Evolutionary conservation across 1,140 invertebrate genomes (phyloP).

Genomic region (Augochlora pura): DNA sequence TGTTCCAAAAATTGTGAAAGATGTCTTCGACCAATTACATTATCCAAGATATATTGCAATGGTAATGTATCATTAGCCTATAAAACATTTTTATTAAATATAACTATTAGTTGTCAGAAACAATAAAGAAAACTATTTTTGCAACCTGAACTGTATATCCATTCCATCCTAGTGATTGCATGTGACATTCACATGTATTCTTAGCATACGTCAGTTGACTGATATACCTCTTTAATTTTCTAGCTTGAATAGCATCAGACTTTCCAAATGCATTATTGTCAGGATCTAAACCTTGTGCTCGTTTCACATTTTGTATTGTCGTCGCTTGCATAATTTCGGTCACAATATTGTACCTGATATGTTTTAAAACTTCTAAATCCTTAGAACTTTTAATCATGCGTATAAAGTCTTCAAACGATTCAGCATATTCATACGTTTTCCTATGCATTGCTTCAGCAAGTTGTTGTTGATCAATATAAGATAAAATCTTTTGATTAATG

Average conservation of each 20-base stretch:
- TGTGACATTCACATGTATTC: constrained; percentile 89
- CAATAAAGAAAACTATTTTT: neutral
- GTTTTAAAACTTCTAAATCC: constrained; percentile 91
- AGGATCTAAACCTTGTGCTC: constrained; percentile 89
- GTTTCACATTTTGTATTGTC: constrained; percentile 92
- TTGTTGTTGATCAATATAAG: constrained; percentile 90
- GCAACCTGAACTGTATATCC: constrained; percentile 83
- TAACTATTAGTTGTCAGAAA: neutral
- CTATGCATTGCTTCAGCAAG: constrained; percentile 89
- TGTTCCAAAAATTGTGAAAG: constrained; percentile 91
- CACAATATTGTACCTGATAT: constrained; percentile 92
- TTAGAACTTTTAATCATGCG: constrained; percentile 90
- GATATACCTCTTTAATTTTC: constrained; percentile 87
- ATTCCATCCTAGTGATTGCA: constrained; percentile 88
- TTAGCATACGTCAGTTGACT: constrained; percentile 93
- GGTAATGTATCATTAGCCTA: constrained; percentile 79
- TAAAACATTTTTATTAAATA: constrained; percentile 34
- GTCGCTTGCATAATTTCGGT: constrained; percentile 96
- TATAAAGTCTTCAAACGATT: constrained; percentile 94
- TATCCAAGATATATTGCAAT: constrained; percentile 85
- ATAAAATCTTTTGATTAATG: constrained; percentile 92
- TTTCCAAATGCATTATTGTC: constrained; percentile 83
- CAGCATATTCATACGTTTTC: constrained; percentile 92
- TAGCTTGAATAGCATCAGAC: constrained; percentile 87
- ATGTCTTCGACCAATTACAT: constrained; percentile 86